Base-by-base conservation (phyloP, 2,797 vertebrate genomes). In the Phataginus tetradactyla region DNA sequence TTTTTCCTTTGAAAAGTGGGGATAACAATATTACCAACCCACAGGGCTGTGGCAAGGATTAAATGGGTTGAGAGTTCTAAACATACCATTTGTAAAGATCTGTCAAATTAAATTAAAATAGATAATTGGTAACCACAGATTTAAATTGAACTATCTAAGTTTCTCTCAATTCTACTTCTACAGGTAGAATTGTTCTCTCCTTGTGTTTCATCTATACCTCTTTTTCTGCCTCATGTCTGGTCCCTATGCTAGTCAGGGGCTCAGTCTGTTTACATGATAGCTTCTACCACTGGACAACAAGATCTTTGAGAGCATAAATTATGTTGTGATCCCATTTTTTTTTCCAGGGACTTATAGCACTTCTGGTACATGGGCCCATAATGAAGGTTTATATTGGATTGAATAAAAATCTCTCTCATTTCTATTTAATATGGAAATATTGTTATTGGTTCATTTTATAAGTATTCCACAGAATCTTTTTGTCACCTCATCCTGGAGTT, bases 121-220 rank as follows among this genome's bases (percentile, higher is more conserved):
- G 20, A n/a, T 17, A n/a, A 57, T 34, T 81, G 29, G 4, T 81
- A 85, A 88, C 9, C 29, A 45, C 9, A 90, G 21, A 37, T 42
- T 94, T 85, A 80, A 96, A 80, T 39, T 77, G 3, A 94, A 93
- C 15, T 81, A 51, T 61, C 20, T 84, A 55, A 42, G 9, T 68
- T 80, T 81, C 53, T 21, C 6, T 8, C 18, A 53, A 3, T 37
- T 92, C 27, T 53, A 21, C 23, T 29, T 74, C 29, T 12, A 45
- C 29, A 37, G 23, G 2, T 59, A 15, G 7, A 68, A 7, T 90
- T 45, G 1, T 78, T 91, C 7, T 29, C 3, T 69, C 14, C 17
- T 59, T 78, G 23, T 75, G 5, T 42, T 79, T 83, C 64, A 90
- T 23, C 14, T 4, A 2, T 51, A 37, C 13, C n/a, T 86, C 4